phyloP scores from a whole-genome alignment of 2,888 invertebrate species.

The Watsonalla cultraria region DNA sequence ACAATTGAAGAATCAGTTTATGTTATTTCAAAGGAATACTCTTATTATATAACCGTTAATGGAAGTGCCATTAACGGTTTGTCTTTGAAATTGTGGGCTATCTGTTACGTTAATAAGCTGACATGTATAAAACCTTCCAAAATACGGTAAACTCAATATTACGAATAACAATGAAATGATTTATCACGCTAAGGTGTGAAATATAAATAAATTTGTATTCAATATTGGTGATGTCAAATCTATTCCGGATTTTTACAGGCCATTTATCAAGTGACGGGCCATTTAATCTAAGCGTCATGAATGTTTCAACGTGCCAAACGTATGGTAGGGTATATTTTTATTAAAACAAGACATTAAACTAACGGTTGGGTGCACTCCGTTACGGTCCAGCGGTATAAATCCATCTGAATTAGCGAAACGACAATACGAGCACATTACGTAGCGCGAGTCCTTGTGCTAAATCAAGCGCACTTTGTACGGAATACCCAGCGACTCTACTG shows the following conservation, averaged over 20 bases:
- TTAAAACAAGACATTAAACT: slow-evolving; percentile 40
- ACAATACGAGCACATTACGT: slow-evolving; percentile 48
- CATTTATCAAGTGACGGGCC: slow-evolving; percentile 58
- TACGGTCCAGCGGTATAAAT: slow-evolving; percentile 45
- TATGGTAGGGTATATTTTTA: slow-evolving; percentile 40
- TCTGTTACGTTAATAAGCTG: no score
- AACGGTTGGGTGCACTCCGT: slow-evolving; percentile 36
- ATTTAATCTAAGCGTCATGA: slow-evolving; percentile 64
- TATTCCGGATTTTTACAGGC: slow-evolving; percentile 47
- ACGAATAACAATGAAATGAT: slow-evolving; percentile 8
- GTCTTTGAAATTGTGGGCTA: no score
- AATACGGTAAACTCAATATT: slow-evolving; percentile 15
- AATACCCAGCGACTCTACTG: slow-evolving; percentile 15
- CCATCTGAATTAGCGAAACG: slow-evolving; percentile 53
- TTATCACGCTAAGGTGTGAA: slow-evolving; percentile 4
- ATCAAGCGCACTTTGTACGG: slow-evolving; percentile 40
- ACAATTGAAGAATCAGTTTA: no score
- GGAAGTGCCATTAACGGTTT: no score
- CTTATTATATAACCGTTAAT: no score
- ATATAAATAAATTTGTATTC: slow-evolving; percentile 29
- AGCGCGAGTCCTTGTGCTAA: slow-evolving; percentile 48
- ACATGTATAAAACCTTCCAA: no score
- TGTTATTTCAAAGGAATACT: no score
- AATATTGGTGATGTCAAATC: slow-evolving; percentile 41
- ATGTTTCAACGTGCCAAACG: slow-evolving; percentile 48